These are phyloP conservation scores for Steatornis caripensis DNA, from an alignment of 2,113 vertebrate species.

Conservation along the genomic window DNA sequence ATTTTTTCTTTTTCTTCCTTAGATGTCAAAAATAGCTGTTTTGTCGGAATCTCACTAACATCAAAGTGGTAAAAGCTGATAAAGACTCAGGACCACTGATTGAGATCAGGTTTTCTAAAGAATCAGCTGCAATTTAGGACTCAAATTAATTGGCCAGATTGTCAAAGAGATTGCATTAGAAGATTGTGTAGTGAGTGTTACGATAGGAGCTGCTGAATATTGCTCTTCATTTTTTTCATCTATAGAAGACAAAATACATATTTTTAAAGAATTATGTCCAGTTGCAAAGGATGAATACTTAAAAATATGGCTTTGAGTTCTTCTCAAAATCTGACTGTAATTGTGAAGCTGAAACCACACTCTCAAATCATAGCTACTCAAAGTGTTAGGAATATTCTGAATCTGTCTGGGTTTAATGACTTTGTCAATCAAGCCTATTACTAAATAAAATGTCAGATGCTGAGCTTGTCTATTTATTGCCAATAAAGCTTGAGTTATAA, in stretches of 20 bases:
- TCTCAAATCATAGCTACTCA: neutral
- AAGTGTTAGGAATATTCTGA: neutral
- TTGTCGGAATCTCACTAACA: neutral
- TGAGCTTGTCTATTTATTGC: neutral
- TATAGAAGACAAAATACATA: neutral
- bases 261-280: neutral
- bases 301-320: neutral
- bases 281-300: neutral
- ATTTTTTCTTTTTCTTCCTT: neutral
- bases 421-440: neutral
- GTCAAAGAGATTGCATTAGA: neutral
- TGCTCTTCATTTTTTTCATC: neutral
- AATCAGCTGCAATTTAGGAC: neutral
- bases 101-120: neutral
- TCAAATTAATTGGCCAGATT: neutral
- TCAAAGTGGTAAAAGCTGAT: neutral
- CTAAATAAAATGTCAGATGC: constrained; percentile 1
- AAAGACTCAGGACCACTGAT: neutral
- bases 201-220: neutral
- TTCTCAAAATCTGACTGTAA: neutral
- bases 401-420: neutral
- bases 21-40: neutral
- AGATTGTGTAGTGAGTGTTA: neutral
- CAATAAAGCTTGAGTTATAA: neutral
- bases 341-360: neutral